phyloP scores from a whole-genome alignment of 1,140 invertebrate genomes.

The Cecropterus lyciades region DNA sequence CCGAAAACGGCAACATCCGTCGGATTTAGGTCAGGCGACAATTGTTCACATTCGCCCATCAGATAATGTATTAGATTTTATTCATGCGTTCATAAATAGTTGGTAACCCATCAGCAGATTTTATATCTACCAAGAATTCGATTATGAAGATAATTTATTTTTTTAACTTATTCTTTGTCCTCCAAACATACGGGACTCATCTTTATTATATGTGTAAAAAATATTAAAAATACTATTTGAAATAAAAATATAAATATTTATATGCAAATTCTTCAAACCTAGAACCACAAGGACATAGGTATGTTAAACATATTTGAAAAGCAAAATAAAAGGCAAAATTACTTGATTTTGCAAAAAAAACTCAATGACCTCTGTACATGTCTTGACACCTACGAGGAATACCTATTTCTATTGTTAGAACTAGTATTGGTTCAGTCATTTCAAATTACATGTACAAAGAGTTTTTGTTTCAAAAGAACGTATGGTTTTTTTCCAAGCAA shows the following conservation, averaged over 20 bases:
- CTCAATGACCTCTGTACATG: background rate
- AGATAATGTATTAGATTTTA: constrained; percentile 43
- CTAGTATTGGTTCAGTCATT: constrained; percentile 35
- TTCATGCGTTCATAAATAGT: constrained; percentile 22
- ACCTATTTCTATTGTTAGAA: background rate
- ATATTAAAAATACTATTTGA: too few relatives aligned
- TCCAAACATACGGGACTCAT: too few relatives aligned
- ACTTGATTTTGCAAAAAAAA: background rate
- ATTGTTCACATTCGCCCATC: constrained; percentile 28
- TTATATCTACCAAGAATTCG: background rate
- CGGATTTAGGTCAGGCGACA: constrained; percentile 73
- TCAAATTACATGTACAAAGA: constrained; percentile 26
- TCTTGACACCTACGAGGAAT: background rate
- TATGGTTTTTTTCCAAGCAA: too few relatives aligned
- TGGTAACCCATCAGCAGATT: background rate
- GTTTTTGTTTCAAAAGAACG: constrained; percentile 33
- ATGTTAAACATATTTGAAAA: background rate
- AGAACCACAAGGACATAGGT: background rate
- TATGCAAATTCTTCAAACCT: too few relatives aligned
- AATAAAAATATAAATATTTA: too few relatives aligned
- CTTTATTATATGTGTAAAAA: too few relatives aligned
- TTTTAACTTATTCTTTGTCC: too few relatives aligned
- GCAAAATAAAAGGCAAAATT: background rate
- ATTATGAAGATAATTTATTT: background rate
- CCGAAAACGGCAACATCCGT: constrained; percentile 66